Evolutionary conservation across 1,140 invertebrate species (phyloP).

Genomic region (Zaprionus ghesquierei): DNA sequence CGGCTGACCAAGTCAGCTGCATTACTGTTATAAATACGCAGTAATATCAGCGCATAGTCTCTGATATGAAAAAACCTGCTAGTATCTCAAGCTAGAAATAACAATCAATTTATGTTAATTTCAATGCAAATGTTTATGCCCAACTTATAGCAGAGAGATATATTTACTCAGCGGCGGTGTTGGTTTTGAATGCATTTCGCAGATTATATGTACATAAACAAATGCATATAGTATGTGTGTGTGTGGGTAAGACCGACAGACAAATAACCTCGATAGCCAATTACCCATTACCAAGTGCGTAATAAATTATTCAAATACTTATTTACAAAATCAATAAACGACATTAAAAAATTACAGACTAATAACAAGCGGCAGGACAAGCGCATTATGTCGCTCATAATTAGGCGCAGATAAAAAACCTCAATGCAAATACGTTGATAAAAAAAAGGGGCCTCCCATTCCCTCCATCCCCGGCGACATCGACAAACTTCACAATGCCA

Average conservation of each 20-base stretch:
- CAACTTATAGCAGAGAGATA: constrained; percentile 1
- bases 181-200: not conserved
- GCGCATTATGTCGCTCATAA: constrained; percentile 45
- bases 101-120: constrained; percentile 4
- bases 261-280: constrained; percentile 6
- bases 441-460: not conserved
- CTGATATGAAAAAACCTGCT: not conserved
- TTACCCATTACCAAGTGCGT: not conserved
- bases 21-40: too few species aligned
- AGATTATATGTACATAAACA: not conserved
- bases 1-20: too few species aligned
- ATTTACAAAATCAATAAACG: constrained; percentile 29
- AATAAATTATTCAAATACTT: constrained; percentile 28
- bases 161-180: not conserved
- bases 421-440: constrained; percentile 2
- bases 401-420: constrained; percentile 20
- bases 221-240: not conserved
- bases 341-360: constrained; percentile 19
- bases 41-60: not conserved
- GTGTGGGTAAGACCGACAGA: not conserved
- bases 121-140: not conserved
- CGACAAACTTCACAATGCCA: constrained; percentile 20
- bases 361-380: constrained; percentile 30
- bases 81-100: not conserved
- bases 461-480: not conserved